A percentile compares a stretch with the other conserved stretches of the same genome.
Conservation (phyloP, 64 coral and sea anemone genomes). For the Montipora cactus region DNA sequence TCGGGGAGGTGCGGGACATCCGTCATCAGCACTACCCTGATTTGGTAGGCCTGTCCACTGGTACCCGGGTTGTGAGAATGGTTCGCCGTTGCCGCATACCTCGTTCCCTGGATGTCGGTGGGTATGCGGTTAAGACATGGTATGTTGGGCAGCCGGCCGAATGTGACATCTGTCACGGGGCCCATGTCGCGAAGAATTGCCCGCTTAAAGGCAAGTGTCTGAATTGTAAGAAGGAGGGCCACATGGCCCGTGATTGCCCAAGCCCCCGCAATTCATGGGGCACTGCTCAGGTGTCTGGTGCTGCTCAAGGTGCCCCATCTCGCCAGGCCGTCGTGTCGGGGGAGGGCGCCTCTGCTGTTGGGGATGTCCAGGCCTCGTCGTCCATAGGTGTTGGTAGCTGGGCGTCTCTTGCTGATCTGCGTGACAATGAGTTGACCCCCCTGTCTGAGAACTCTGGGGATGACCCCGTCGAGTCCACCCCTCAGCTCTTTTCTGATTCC, state of each 20-base stretch:
- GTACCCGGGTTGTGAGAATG: neutral
- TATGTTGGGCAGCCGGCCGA: neutral
- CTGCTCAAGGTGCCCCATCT: neutral
- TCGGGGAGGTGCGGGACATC: neutral
- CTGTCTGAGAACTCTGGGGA: neutral
- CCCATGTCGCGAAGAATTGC: neutral
- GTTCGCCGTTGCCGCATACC: neutral
- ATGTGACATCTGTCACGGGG: neutral
- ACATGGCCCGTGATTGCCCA: neutral
- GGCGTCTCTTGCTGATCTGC: neutral
- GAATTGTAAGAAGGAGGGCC: neutral
- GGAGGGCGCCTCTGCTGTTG: neutral
- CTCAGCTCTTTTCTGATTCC: too few species aligned
- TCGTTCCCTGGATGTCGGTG: neutral
- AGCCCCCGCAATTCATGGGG: neutral
- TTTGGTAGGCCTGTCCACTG: neutral
- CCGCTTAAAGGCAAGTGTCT: neutral
- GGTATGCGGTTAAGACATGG: neutral
- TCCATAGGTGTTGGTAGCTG: neutral
- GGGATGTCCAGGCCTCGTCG: neutral
- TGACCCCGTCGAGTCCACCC: too few species aligned
- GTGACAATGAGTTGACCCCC: neutral
- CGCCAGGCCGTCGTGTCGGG: neutral
- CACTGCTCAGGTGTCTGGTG: neutral
- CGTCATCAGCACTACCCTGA: neutral